Evolutionary conservation across 2,113 vertebrate species (phyloP).

Genomic region (Phainopepla nitens): DNA sequence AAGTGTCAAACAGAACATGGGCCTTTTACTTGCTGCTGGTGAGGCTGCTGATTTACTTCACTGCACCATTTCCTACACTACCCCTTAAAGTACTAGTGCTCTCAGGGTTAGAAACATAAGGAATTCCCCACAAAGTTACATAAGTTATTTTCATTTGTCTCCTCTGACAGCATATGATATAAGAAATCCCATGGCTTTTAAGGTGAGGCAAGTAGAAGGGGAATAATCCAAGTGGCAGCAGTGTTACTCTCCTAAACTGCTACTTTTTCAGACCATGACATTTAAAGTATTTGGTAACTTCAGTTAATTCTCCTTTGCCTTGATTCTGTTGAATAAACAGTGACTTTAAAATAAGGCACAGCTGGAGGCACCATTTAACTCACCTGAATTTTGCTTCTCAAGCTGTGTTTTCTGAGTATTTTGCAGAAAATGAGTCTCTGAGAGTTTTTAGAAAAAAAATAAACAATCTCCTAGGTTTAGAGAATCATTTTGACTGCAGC

Average conservation of each 20-base stretch:
- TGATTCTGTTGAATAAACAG: not conserved
- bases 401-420: not conserved
- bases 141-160: not conserved
- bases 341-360: constrained; percentile 12
- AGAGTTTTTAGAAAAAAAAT: not conserved
- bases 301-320: not conserved
- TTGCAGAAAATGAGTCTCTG: not conserved
- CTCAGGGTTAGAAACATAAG: not conserved
- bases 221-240: not conserved
- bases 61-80: not conserved
- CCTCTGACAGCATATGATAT: not conserved
- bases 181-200: not conserved
- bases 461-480: not conserved
- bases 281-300: not conserved
- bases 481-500: not conserved
- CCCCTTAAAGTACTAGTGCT: not conserved
- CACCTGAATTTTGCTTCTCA: not conserved
- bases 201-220: not conserved
- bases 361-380: constrained; percentile 1
- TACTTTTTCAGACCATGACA: not conserved
- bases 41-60: not conserved
- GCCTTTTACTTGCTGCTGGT: not conserved
- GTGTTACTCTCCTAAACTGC: not conserved
- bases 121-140: not conserved
- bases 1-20: not conserved